A percentile compares a stretch with the other conserved stretches of the same genome.
Conservation (phyloP, 2,888 invertebrate species). For the Sipha maydis region DNA sequence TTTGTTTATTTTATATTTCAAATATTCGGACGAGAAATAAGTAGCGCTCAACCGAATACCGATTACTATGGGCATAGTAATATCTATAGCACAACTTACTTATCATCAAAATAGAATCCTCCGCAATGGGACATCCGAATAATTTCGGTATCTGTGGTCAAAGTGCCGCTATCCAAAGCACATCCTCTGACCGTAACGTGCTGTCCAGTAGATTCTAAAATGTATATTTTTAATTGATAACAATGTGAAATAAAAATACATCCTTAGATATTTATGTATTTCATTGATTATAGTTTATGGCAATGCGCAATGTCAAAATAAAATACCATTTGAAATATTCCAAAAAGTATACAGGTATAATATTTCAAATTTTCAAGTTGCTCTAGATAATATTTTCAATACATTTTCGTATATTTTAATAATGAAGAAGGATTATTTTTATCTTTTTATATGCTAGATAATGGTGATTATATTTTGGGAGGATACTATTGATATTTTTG, state of each 20-base stretch:
- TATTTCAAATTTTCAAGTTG: neutral
- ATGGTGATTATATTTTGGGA: too few relatives aligned
- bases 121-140: slow-evolving; percentile 98
- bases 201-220: slow-evolving; percentile 81
- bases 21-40: too few relatives aligned
- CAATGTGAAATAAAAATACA: too few relatives aligned
- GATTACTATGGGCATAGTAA: too few relatives aligned
- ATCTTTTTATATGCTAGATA: neutral
- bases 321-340: neutral
- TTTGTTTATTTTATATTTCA: too few relatives aligned
- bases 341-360: neutral
- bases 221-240: slow-evolving; percentile 25
- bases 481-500: too few relatives aligned
- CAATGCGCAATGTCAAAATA: neutral
- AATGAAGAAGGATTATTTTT: neutral
- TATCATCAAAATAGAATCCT: slow-evolving; percentile 87
- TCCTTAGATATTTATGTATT: too few relatives aligned
- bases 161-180: slow-evolving; percentile 93
- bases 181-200: slow-evolving; percentile 90
- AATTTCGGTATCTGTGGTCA: slow-evolving; percentile 95
- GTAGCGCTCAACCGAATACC: too few relatives aligned
- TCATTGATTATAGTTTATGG: neutral
- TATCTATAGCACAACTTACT: slow-evolving; percentile 70
- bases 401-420: neutral
- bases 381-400: neutral